Percentiles rank a stretch among this genome's conserved stretches.
phyloP scores from a whole-genome alignment of 2,113 vertebrate species.

The Heptranchias perlo region DNA sequence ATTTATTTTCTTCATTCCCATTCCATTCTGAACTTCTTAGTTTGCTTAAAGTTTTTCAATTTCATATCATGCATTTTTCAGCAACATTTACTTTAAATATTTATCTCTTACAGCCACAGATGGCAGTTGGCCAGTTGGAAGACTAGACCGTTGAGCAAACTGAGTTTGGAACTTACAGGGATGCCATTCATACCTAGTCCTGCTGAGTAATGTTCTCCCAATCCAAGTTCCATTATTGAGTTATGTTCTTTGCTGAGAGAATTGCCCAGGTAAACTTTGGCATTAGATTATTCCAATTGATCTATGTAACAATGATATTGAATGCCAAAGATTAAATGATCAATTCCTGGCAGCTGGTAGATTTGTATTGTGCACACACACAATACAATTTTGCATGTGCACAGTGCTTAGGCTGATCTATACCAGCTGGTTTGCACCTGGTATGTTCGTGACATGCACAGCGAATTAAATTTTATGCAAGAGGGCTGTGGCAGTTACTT shows the following conservation, averaged over 20 bases:
- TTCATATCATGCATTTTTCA: not conserved
- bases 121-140: not conserved
- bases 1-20: too few species aligned
- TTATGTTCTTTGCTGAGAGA: not conserved
- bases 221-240: not conserved
- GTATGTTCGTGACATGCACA: not conserved
- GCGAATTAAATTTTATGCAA: not conserved
- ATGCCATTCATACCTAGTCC: not conserved
- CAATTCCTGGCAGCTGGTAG: not conserved
- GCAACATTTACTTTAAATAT: not conserved
- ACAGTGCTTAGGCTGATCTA: not conserved
- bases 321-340: not conserved
- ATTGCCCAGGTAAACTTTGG: not conserved
- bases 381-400: not conserved
- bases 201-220: not conserved
- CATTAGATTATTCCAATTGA: not conserved
- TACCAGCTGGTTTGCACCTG: not conserved
- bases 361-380: not conserved
- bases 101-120: not conserved
- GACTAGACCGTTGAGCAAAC: not conserved
- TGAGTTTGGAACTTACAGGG: not conserved
- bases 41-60: too few species aligned
- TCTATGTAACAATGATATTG: not conserved
- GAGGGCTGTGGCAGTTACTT: not conserved
- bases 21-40: too few species aligned